These are phyloP conservation scores for Harpalus rubripes DNA, from an alignment of 2,888 invertebrate species.

Conservation along the genomic window DNA sequence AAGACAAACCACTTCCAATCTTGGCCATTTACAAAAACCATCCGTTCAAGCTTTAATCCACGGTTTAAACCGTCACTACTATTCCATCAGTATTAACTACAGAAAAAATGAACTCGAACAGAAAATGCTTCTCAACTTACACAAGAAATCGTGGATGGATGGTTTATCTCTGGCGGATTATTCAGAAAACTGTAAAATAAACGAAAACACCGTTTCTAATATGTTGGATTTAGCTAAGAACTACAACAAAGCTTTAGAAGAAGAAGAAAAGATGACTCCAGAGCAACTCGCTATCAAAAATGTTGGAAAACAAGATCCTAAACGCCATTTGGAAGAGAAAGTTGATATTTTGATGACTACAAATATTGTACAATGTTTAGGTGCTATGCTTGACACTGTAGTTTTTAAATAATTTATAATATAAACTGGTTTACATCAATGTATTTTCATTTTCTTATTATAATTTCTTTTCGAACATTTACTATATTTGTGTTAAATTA, in stretches of 20 bases:
- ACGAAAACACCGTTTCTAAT: slow-evolving; percentile 95
- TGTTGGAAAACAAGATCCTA: slow-evolving; percentile 99
- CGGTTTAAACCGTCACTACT: slow-evolving; percentile 98
- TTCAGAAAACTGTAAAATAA: slow-evolving; percentile 94
- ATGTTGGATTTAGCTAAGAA: slow-evolving; percentile 99
- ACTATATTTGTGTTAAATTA: slow-evolving; percentile 33
- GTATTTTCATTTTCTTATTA: slow-evolving; percentile 48
- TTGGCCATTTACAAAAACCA: slow-evolving; percentile 99
- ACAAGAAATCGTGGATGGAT: slow-evolving; percentile 99
- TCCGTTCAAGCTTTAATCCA: slow-evolving; percentile 99
- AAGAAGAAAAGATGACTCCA: slow-evolving; percentile 99
- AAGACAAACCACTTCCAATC: slow-evolving; percentile 98
- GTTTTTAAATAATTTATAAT: slow-evolving; percentile 86
- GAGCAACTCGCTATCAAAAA: slow-evolving; percentile 99
- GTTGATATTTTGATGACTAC: slow-evolving; percentile 97
- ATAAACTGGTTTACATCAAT: slow-evolving; percentile 26
- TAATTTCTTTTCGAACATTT: slow-evolving; percentile 29
- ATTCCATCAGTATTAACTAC: slow-evolving; percentile 99
- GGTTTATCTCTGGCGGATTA: slow-evolving; percentile 95
- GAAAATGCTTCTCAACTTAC: slow-evolving; percentile 98
- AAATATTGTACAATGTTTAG: slow-evolving; percentile 98
- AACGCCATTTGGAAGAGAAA: slow-evolving; percentile 99
- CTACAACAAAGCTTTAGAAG: slow-evolving; percentile 94
- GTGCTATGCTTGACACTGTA: slow-evolving; percentile 96
- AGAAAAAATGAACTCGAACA: slow-evolving; percentile 99